These are phyloP conservation scores for Cephalopterus ornatus DNA, from an alignment of 2,113 vertebrate genomes.

Conservation along the genomic window DNA sequence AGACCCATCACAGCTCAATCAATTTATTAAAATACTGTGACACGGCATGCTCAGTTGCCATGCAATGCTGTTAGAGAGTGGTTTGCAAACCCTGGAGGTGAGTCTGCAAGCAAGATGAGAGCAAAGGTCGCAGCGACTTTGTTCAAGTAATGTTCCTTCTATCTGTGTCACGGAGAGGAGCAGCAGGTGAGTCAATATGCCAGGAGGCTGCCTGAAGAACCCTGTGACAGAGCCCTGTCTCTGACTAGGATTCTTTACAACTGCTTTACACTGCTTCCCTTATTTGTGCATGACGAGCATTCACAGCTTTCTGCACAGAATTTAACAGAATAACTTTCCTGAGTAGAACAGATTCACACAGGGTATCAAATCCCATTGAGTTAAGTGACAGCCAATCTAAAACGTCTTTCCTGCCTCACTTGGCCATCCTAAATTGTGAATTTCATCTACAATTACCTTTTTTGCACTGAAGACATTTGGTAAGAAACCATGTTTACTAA, in stretches of 20 bases:
- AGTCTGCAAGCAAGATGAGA: background rate
- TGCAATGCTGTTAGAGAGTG: background rate
- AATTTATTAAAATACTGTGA: background rate
- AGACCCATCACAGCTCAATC: background rate
- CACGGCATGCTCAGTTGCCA: background rate
- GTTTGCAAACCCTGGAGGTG: background rate
- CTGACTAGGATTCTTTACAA: background rate
- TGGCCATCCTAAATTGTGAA: constrained; percentile 13
- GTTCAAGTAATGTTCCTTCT: background rate
- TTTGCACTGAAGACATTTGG: background rate
- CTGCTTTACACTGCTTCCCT: background rate
- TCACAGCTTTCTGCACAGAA: constrained; percentile 26
- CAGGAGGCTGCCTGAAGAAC: background rate
- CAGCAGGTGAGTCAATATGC: background rate
- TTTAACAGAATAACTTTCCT: constrained; percentile 42
- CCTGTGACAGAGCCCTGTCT: background rate
- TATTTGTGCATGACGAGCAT: background rate
- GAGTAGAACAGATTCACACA: constrained; percentile 27
- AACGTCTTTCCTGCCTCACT: background rate
- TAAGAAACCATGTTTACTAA: background rate
- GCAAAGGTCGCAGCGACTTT: background rate
- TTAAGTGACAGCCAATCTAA: constrained; percentile 21
- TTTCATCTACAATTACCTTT: constrained; percentile 15
- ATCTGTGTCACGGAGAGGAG: background rate
- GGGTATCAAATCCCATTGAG: constrained; percentile 36